Evolutionary conservation across 2,888 invertebrate species (phyloP).

Genomic region (Ectemnius cavifrons): DNA sequence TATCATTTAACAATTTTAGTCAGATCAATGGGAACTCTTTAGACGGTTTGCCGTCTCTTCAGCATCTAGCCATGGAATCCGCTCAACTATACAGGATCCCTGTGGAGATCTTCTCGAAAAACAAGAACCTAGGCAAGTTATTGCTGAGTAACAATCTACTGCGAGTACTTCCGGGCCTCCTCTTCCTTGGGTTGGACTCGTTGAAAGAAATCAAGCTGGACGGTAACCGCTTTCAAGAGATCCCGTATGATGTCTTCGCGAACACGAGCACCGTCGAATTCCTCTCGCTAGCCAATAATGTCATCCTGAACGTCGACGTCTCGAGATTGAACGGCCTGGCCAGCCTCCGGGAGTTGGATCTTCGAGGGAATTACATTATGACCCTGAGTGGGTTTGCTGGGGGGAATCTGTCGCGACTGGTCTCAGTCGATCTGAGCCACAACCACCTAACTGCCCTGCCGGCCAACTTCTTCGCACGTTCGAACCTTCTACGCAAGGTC

Average conservation of each 20-base stretch:
- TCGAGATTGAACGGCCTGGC: slow-evolving; percentile 87
- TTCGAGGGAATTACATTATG: slow-evolving; percentile 87
- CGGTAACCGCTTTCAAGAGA: slow-evolving; percentile 85
- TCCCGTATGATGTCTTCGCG: slow-evolving; percentile 88
- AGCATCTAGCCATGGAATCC: slow-evolving; percentile 84
- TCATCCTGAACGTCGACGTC: slow-evolving; percentile 85
- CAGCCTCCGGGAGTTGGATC: slow-evolving; percentile 86
- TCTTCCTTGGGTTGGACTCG: slow-evolving; percentile 87
- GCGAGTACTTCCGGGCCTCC: slow-evolving; percentile 83
- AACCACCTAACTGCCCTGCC: slow-evolving; percentile 88
- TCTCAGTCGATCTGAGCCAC: slow-evolving; percentile 87
- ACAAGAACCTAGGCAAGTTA: slow-evolving; percentile 87
- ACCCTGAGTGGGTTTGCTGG: slow-evolving; percentile 88
- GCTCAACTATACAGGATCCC: slow-evolving; percentile 86
- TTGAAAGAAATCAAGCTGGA: slow-evolving; percentile 88
- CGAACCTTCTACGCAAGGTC: slow-evolving; percentile 85
- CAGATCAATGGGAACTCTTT: slow-evolving; percentile 85
- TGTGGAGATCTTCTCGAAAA: slow-evolving; percentile 85
- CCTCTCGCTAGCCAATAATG: slow-evolving; percentile 84
- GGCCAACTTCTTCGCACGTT: slow-evolving; percentile 89
- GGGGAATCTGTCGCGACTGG: slow-evolving; percentile 86
- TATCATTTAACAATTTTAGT: slow-evolving; percentile 89
- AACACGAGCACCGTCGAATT: slow-evolving; percentile 88
- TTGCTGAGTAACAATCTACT: slow-evolving; percentile 87
- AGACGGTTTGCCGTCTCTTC: slow-evolving; percentile 88